Percentiles rank a stretch among this genome's conserved stretches.
Conservation (phyloP, 1,140 invertebrate genomes). For the Atta cephalotes region DNA sequence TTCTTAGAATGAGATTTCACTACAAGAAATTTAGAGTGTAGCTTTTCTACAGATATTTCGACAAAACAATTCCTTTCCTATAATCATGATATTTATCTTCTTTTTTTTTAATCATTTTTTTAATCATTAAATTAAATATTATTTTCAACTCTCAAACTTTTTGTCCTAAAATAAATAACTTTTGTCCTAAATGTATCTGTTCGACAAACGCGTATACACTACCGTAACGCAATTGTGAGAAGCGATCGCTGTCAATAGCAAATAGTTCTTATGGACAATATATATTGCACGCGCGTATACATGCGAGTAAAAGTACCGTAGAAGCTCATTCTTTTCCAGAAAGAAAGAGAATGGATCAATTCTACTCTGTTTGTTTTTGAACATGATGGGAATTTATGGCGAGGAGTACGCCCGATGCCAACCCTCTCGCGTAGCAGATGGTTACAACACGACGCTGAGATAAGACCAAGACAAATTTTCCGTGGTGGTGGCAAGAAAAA, state of each 20-base stretch:
- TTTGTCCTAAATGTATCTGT: neutral
- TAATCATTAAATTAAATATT: neutral
- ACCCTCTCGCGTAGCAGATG: constrained; percentile 49
- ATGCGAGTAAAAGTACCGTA: neutral
- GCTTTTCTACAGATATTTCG: too few relatives aligned
- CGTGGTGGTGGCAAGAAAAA: constrained; percentile 23
- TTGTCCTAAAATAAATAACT: neutral
- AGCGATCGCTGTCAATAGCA: constrained; percentile 26
- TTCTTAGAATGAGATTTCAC: too few relatives aligned
- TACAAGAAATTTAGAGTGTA: too few relatives aligned
- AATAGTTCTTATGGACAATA: neutral
- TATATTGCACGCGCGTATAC: neutral
- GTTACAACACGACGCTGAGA: constrained; percentile 64
- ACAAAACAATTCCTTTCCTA: too few relatives aligned
- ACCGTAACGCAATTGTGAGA: neutral
- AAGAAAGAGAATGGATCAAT: constrained; percentile 73
- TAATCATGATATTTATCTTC: too few relatives aligned
- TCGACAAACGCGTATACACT: neutral
- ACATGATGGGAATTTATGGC: constrained; percentile 73
- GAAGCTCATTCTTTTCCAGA: constrained; percentile 50
- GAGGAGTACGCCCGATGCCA: constrained; percentile 35
- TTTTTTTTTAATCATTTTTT: neutral
- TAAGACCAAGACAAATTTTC: constrained; percentile 75
- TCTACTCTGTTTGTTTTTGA: constrained; percentile 75
- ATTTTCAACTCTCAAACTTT: neutral